phyloP scores from a whole-genome alignment of 2,797 vertebrate genomes.

The Channallabes apus region DNA sequence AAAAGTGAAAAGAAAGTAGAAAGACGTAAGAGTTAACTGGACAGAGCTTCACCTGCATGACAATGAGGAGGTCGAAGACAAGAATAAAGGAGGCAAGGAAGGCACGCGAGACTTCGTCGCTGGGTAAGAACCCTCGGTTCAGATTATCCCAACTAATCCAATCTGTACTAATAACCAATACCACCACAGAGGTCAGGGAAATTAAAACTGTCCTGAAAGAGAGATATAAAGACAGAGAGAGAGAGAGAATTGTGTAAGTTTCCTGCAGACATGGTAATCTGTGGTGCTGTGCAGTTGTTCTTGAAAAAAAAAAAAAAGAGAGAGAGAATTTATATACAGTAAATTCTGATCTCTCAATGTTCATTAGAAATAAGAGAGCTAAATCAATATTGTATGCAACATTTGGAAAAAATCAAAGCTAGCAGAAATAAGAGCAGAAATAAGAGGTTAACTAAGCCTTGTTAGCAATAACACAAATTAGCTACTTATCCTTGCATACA shows the following conservation, averaged over 20 bases:
- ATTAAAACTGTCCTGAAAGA: constrained; percentile 88
- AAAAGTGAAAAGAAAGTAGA: not conserved
- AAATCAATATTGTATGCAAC: constrained; percentile 3
- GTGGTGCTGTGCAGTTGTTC: not conserved
- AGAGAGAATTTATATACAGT: not conserved
- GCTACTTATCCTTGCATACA: constrained; percentile 4
- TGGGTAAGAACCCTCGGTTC: constrained; percentile 95
- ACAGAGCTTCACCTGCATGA: constrained; percentile 89
- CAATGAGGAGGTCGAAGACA: constrained; percentile 98
- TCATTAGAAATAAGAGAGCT: constrained; percentile 17
- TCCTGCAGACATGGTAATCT: not conserved
- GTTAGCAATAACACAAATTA: constrained; percentile 14
- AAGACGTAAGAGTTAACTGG: constrained; percentile 4
- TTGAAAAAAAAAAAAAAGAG: not conserved
- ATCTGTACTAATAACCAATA: constrained; percentile 95
- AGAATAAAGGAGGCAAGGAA: constrained; percentile 98
- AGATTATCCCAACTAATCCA: constrained; percentile 99
- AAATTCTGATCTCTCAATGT: constrained; percentile 1
- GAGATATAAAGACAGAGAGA: not conserved
- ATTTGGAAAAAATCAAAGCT: constrained; percentile 16
- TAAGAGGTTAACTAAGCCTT: not conserved
- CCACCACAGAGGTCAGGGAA: constrained; percentile 91
- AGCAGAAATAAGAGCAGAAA: not conserved
- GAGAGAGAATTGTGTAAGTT: constrained; percentile 4
- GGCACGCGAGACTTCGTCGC: constrained; percentile 95